These are phyloP conservation scores for Gnathonemus echidnorhynchus DNA, from an alignment of 2,113 vertebrate genomes.

Conservation along the genomic window DNA sequence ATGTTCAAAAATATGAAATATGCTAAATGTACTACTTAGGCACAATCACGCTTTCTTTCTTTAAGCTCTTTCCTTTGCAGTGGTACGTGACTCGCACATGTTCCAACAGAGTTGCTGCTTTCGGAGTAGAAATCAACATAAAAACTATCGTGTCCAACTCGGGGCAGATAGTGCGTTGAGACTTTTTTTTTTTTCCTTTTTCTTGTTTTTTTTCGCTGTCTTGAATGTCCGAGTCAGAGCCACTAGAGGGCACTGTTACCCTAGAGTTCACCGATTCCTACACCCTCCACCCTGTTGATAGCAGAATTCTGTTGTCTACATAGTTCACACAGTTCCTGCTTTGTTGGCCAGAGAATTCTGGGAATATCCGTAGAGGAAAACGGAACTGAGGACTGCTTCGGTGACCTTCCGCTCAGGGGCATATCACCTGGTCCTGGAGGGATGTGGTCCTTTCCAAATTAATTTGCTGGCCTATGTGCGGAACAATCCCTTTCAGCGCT, in stretches of 20 bases:
- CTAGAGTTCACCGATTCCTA: background rate
- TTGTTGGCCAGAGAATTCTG: constrained; percentile 65
- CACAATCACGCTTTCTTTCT: background rate
- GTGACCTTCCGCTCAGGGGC: constrained; percentile 61
- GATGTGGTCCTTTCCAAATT: constrained; percentile 27
- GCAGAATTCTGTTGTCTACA: constrained; percentile 59
- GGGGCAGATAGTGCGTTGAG: background rate
- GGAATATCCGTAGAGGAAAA: constrained; percentile 71
- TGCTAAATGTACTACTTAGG: background rate
- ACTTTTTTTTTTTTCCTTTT: background rate
- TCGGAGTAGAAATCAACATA: background rate
- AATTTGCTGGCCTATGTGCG: background rate
- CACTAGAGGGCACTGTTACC: background rate
- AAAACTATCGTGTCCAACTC: background rate
- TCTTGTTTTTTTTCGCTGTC: background rate
- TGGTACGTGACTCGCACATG: background rate
- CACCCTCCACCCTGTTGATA: background rate
- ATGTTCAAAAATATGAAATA: background rate
- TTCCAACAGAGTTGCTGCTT: background rate
- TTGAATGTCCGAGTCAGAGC: background rate
- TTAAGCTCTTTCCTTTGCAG: background rate
- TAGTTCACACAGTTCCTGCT: constrained; percentile 60
- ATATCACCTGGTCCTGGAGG: constrained; percentile 60
- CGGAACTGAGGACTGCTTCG: constrained; percentile 62
- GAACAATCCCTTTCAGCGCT: constrained; percentile 24